Evolutionary conservation across 2,113 vertebrate genomes (phyloP), one percentile per base, ranked within the genome.

Genomic region (Columbina picui): DNA sequence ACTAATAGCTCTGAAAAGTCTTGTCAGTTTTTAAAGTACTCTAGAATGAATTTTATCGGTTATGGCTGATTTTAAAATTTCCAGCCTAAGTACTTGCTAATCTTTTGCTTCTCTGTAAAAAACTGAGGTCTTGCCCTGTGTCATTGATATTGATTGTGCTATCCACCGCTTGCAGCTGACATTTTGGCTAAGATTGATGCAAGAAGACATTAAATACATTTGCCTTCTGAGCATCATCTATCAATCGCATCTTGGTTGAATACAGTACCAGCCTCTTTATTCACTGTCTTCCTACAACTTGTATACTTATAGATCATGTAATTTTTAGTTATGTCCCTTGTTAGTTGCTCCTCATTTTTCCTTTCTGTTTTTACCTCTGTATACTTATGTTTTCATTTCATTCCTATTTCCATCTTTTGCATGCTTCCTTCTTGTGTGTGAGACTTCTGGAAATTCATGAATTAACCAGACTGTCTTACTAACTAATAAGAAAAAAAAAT

Each of bases 71-170:
- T 80, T 92, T 63, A 80, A 94, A 87, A 75, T 84, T 94, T 94
- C 43, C 65, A 83, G 1, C 39, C 65, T 19, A 65, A 94, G 87
- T 87, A 64, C 85, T 87, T 41, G 36, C 78, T 88, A 85, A 93
- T 85, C 82, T 96, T 94, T 91, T 79, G 26, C 69, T 93, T 91
- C 80, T 75, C 69, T 75, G 74, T 52, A 56, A 75, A 75, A 91
- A 59, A 34, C 59, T n/a, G 78, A 91, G 90, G 90, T 82, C 90
- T 95, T 96, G 75, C 57, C 57, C 67, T 53, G 82, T 85, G 53
- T 91, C 87, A 83, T 43, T 87, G 96, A 76, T 94, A 90, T 90
- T 91, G 92, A 96, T 90, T 79, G 87, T 69, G 36, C 88, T 73
- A 39, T 65, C 75, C 30, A n/a, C 82, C 83, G 55, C 88, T 92